These are phyloP conservation scores for Corythornis cristatus DNA, from an alignment of 2,113 vertebrate genomes.

Conservation along the genomic window DNA sequence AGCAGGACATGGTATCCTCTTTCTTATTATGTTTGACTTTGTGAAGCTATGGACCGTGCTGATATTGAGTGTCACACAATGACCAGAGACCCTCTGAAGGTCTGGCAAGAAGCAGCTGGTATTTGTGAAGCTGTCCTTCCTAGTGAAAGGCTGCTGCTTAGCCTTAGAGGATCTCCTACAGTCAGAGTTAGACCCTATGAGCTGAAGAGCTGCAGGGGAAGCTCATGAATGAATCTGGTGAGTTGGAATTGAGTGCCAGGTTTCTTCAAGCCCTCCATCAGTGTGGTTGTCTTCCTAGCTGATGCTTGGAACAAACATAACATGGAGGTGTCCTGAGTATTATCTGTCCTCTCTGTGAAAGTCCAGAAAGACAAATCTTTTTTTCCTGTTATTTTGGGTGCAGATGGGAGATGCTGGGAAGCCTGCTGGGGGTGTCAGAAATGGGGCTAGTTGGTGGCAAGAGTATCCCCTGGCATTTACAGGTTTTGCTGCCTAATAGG, in stretches of 20 bases:
- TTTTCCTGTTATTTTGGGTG: not conserved
- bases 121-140: not conserved
- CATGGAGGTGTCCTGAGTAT: not conserved
- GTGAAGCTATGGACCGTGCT: rapidly evolving
- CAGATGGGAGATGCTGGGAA: not conserved
- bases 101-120: not conserved
- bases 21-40: not conserved
- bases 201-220: not conserved
- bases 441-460: not conserved
- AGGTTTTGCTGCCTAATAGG: not conserved
- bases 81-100: not conserved
- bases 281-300: not conserved
- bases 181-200: not conserved
- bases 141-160: not conserved
- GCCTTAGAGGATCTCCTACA: not conserved
- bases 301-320: not conserved
- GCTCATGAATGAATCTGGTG: not conserved
- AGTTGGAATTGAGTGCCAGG: not conserved
- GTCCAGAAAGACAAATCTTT: not conserved
- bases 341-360: not conserved
- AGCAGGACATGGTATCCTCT: not conserved
- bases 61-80: not conserved
- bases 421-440: not conserved
- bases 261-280: not conserved
- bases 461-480: not conserved